Percentiles rank a stretch among this genome's conserved stretches.
phyloP scores from a whole-genome alignment of 2,113 vertebrate species.

The Leptocoma aspasia region DNA sequence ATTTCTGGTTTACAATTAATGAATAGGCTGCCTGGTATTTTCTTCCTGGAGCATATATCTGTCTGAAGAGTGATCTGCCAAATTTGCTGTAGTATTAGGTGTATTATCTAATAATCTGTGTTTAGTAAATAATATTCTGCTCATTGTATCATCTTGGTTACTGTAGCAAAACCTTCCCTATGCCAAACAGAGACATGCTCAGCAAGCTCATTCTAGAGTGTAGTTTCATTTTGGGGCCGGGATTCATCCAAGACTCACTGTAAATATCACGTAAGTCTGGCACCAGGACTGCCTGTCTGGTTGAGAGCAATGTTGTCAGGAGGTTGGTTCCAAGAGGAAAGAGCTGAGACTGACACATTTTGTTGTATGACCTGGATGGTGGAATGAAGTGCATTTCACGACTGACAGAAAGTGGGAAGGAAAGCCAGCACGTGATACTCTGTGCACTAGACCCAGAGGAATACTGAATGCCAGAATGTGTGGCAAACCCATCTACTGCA shows the following conservation, averaged over 20 bases:
- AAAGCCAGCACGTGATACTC: constrained; percentile 18
- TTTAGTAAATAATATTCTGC: background rate
- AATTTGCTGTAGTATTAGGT: background rate
- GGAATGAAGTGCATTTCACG: background rate
- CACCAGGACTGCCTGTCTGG: background rate
- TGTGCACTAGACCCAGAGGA: background rate
- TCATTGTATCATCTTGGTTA: background rate
- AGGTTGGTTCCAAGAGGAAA: background rate
- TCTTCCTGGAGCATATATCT: background rate
- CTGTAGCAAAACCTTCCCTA: background rate
- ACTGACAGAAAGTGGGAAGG: background rate
- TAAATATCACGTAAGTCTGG: background rate
- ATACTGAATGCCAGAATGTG: background rate
- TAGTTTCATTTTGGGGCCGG: background rate
- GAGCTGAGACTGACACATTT: background rate
- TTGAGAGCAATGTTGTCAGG: background rate
- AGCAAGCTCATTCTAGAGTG: background rate
- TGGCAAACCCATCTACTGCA: constrained; percentile 11
- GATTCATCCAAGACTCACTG: background rate
- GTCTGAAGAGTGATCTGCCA: background rate
- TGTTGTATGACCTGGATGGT: background rate
- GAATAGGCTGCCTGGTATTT: background rate
- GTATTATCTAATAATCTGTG: background rate
- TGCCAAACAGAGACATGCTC: background rate
- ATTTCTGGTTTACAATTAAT: background rate